These are phyloP conservation scores for Chaetodon trifascialis DNA, from an alignment of 2,113 vertebrate species.

Conservation along the genomic window DNA sequence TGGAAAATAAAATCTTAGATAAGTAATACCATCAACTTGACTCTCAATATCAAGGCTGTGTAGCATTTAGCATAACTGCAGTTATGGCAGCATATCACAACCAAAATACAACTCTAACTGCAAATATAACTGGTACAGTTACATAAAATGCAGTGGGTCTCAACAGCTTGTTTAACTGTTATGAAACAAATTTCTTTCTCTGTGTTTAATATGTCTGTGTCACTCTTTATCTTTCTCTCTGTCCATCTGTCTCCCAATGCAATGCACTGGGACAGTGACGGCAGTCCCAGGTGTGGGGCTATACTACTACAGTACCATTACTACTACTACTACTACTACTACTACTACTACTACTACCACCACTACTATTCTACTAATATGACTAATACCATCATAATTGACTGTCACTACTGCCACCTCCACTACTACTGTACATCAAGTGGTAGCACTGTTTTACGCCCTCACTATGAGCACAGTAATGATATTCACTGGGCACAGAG, in stretches of 20 bases:
- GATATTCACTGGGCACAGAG: slow-evolving; percentile 27
- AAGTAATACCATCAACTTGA: background rate
- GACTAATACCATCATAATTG: slow-evolving; percentile 75
- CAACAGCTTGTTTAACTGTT: background rate
- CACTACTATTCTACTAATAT: slow-evolving; percentile 71
- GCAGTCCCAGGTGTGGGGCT: slow-evolving; percentile 83
- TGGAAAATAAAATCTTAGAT: background rate
- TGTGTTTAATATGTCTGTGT: slow-evolving; percentile 56
- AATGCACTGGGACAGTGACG: slow-evolving; percentile 79
- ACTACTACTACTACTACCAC: too few species aligned
- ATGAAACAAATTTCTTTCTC: slow-evolving; percentile 3
- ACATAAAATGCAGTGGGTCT: background rate
- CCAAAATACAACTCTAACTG: background rate
- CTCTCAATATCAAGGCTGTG: background rate
- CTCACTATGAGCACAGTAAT: slow-evolving; percentile 47
- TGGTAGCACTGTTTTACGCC: slow-evolving; percentile 30
- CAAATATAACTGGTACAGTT: background rate
- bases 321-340: slow-evolving; percentile 25
- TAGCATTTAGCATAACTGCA: background rate
- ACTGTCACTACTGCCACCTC: slow-evolving; percentile 60
- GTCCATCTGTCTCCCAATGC: slow-evolving; percentile 71
- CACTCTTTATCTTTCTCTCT: slow-evolving; percentile 66
- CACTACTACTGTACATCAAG: slow-evolving; percentile 52
- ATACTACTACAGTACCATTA: slow-evolving; percentile 54
- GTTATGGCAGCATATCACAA: background rate